Conservation (phyloP, 2,888 invertebrate genomes). For the Empis livida region DNA sequence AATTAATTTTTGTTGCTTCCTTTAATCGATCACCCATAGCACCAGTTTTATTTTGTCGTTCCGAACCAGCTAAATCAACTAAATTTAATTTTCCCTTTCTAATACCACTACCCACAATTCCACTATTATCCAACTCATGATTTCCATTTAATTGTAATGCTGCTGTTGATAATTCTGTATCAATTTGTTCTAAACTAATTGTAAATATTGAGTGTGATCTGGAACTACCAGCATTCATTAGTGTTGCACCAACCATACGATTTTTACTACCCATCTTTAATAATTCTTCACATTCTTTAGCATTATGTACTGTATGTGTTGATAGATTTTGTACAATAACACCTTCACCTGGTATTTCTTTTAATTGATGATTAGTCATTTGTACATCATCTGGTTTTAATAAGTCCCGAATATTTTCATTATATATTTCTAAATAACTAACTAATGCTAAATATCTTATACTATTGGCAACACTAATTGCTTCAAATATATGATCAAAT, state of each 20-base stretch:
- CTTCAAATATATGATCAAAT: slow-evolving; percentile 82
- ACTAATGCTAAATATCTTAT: slow-evolving; percentile 46
- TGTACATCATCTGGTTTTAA: slow-evolving; percentile 45
- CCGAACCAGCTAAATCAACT: slow-evolving; percentile 82
- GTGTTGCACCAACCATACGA: slow-evolving; percentile 68
- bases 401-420: slow-evolving; percentile 84
- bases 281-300: slow-evolving; percentile 59
- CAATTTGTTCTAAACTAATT: slow-evolving; percentile 69
- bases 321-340: slow-evolving; percentile 47
- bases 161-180: slow-evolving; percentile 19
- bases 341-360: slow-evolving; percentile 41
- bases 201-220: slow-evolving; percentile 82
- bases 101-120: slow-evolving; percentile 32
- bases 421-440: slow-evolving; percentile 82
- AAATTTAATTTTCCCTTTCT: slow-evolving; percentile 66
- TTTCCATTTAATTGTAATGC: not conserved
- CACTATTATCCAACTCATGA: slow-evolving; percentile 1
- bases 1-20: slow-evolving; percentile 81
- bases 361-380: slow-evolving; percentile 25
- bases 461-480: slow-evolving; percentile 57
- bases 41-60: slow-evolving; percentile 72
- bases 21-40: slow-evolving; percentile 73
- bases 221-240: slow-evolving; percentile 80
- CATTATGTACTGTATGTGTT: slow-evolving; percentile 63
- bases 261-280: slow-evolving; percentile 67